Evolutionary conservation across 2,113 vertebrate genomes (phyloP), one percentile per base, ranked within the genome.

Genomic region (Percopsis transmontana): DNA sequence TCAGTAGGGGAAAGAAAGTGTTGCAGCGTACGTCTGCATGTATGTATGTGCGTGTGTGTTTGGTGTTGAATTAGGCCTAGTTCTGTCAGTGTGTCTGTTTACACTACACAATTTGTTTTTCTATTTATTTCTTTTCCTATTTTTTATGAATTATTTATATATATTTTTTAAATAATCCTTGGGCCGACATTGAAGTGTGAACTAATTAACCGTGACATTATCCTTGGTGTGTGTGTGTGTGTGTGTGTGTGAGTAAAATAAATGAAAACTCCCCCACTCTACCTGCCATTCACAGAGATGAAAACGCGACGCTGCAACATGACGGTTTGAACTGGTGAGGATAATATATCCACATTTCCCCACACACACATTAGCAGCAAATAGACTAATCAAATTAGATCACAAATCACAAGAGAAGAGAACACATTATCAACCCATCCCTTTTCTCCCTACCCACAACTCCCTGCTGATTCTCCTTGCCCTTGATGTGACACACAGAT

Each of bases 281-380:
- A 73, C 89, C 77, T 90, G 76, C 81, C 68, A 44, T 91, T 69
- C 66, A 72, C 88, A 90, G 88, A 89, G 84, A 87, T 78, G 86
- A 90, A 80, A 86, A 82, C 81, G 84, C 87, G 79, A 74, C 77
- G 81, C 84, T 82, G 80, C 81, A 88, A 62, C 88, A 88, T 40
- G 89, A 91, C 70, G 85, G 78, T 90, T 91, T 89, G 83, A 84
- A 87, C 86, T 87, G 82, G 87, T 90, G 90, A 91, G 88, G 88
- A 90, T 74, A 80, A 79, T 53, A 79, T 85, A 78, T 85, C 72
- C 81, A 85, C 80, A 82, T 82, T 73, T 65, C 84, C 73, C 20
- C 40, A 20, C 75, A 77, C 80, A 85, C 72, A 68, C 58, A 42
- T 33, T 21, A 62, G 68, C 60, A 80, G 58, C 62, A 73, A 79